Conservation (phyloP, 2,113 vertebrate species). For the rabbit (Oryctolagus cuniculus) region DNA sequence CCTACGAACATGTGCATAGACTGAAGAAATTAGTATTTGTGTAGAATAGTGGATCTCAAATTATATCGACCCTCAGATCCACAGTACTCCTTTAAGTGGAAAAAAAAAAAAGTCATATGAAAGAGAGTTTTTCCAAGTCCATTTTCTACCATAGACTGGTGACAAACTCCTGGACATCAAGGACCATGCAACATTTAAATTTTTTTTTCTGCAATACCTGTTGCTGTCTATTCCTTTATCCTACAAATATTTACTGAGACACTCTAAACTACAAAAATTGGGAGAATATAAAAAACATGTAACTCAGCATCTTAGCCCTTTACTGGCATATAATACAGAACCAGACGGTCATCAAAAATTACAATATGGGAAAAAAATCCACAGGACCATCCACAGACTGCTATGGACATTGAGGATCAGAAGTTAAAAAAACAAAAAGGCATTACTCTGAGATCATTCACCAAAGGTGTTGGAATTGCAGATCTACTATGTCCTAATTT, state of each 20-base stretch:
- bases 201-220: conserved; percentile 51
- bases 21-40: conserved; percentile 24
- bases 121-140: not conserved
- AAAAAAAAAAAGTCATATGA: conserved; percentile 49
- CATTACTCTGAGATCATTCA: conserved; percentile 12
- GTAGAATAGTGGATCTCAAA: conserved; percentile 6
- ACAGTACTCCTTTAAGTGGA: not conserved
- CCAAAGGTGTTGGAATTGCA: conserved; percentile 12
- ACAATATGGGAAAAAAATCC: conserved; percentile 30
- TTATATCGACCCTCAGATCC: conserved; percentile 31
- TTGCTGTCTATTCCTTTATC: conserved; percentile 15
- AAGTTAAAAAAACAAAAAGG: not conserved
- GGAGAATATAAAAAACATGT: conserved; percentile 1
- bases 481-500: conserved; percentile 18
- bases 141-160: conserved; percentile 35
- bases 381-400: conserved; percentile 3
- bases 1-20: not conserved
- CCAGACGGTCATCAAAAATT: not conserved
- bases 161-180: conserved; percentile 39
- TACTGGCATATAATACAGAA: not conserved
- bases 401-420: conserved; percentile 28
- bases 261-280: conserved; percentile 20
- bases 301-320: conserved; percentile 33
- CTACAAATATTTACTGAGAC: conserved; percentile 41
- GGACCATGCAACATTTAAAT: not conserved